These are phyloP conservation scores for Zaprionus nigranus DNA, from an alignment of 1,140 invertebrate genomes.

Conservation along the genomic window DNA sequence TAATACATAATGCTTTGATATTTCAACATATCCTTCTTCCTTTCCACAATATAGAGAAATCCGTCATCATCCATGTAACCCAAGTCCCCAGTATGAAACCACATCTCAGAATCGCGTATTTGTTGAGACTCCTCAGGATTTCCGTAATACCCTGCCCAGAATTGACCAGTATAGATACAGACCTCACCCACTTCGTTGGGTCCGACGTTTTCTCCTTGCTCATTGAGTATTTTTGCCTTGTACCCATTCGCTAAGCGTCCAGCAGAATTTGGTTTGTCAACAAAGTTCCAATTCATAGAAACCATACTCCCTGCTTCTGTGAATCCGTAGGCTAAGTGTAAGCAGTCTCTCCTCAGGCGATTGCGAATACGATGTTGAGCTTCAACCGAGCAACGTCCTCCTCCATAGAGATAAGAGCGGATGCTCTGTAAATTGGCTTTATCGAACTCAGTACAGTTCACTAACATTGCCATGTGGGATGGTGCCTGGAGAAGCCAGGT, in stretches of 20 bases:
- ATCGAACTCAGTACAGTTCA: slow-evolving; percentile 48
- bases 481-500: slow-evolving; percentile 66
- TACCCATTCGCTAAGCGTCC: slow-evolving; percentile 46
- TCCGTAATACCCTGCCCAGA: slow-evolving; percentile 72
- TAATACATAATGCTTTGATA: slow-evolving; percentile 78
- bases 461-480: slow-evolving; percentile 58
- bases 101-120: slow-evolving; percentile 84
- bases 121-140: slow-evolving; percentile 51
- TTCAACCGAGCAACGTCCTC: slow-evolving; percentile 51
- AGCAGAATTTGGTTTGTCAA: slow-evolving; percentile 63
- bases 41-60: slow-evolving; percentile 86
- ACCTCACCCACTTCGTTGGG: slow-evolving; percentile 68
- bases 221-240: slow-evolving; percentile 77
- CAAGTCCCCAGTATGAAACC: slow-evolving; percentile 89
- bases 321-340: slow-evolving; percentile 56
- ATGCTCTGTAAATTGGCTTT: slow-evolving; percentile 48
- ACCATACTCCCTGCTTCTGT: slow-evolving; percentile 55
- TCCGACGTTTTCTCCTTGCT: slow-evolving; percentile 44
- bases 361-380: slow-evolving; percentile 46
- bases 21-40: slow-evolving; percentile 87
- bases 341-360: slow-evolving; percentile 40
- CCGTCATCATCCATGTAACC: slow-evolving; percentile 86
- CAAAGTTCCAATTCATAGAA: slow-evolving; percentile 50
- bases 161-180: slow-evolving; percentile 47
- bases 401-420: slow-evolving; percentile 48